Evolutionary conservation across 2,113 vertebrate genomes (phyloP).

Genomic region (Phrynosoma blainvillii): DNA sequence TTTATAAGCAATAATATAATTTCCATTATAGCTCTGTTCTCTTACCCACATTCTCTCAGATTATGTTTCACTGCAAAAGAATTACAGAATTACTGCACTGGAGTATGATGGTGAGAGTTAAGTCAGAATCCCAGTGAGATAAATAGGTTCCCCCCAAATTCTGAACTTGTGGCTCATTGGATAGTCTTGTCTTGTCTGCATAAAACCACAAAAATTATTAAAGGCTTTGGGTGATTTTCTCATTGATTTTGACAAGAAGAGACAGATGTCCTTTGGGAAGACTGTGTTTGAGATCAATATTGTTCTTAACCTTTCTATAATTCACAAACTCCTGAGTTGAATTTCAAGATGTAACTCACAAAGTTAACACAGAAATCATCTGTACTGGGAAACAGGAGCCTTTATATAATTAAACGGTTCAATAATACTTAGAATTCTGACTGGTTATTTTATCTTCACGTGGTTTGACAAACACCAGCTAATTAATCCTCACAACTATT

Average conservation of each 20-base stretch:
- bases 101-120: background rate
- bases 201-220: conserved; percentile 28
- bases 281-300: conserved; percentile 32
- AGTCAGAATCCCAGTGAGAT: background rate
- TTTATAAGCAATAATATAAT: background rate
- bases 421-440: conserved; percentile 59
- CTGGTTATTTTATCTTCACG: conserved; percentile 69
- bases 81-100: background rate
- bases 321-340: conserved; percentile 44
- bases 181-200: background rate
- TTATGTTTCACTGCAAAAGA: background rate
- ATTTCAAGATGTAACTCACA: conserved; percentile 46
- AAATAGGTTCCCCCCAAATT: background rate
- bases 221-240: conserved; percentile 34
- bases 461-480: conserved; percentile 62
- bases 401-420: conserved; percentile 69
- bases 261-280: conserved; percentile 21
- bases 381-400: conserved; percentile 60
- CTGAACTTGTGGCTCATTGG: background rate
- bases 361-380: conserved; percentile 62
- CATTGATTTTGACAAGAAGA: conserved; percentile 52
- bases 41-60: background rate
- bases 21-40: background rate
- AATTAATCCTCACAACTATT: conserved; percentile 62
- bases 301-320: conserved; percentile 40